A percentile compares a stretch with the other conserved stretches of the same genome.
Conservation (phyloP, 2,797 vertebrate genomes). For the Rhadinocentrus ornatus region DNA sequence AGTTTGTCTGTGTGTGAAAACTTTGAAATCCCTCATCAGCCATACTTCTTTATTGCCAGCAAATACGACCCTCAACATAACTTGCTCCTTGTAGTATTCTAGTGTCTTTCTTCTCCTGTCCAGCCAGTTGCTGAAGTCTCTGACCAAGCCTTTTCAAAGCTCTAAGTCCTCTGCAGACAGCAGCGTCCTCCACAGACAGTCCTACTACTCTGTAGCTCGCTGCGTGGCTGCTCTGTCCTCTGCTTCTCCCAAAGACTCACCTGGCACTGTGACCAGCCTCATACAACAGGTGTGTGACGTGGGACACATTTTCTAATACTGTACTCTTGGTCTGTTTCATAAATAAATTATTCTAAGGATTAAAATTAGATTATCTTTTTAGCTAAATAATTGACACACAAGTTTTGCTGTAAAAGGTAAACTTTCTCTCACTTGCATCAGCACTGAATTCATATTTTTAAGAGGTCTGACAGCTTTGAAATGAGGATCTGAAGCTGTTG, state of each 20-base stretch:
- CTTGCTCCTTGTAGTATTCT: not conserved
- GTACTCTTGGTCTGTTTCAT: not conserved
- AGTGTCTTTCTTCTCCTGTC: not conserved
- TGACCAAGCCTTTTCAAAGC: conserved; percentile 83
- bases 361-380: no score
- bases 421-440: no score
- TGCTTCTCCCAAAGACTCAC: conserved; percentile 87
- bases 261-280: conserved; percentile 80
- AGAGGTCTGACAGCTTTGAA: not conserved
- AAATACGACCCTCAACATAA: no score
- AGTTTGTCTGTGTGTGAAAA: no score
- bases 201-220: conserved; percentile 87
- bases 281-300: conserved; percentile 80
- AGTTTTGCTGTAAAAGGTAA: no score
- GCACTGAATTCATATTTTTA: no score
- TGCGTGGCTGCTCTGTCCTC: conserved; percentile 89
- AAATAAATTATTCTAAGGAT: no score
- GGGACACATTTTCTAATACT: not conserved
- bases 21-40: no score
- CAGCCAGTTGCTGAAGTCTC: conserved; percentile 85
- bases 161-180: conserved; percentile 32
- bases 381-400: no score
- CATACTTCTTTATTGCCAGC: no score
- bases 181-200: conserved; percentile 86
- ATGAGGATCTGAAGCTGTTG: not conserved